Conservation (phyloP, 2,797 vertebrate species). For the Neosilurus mollespiculum region DNA sequence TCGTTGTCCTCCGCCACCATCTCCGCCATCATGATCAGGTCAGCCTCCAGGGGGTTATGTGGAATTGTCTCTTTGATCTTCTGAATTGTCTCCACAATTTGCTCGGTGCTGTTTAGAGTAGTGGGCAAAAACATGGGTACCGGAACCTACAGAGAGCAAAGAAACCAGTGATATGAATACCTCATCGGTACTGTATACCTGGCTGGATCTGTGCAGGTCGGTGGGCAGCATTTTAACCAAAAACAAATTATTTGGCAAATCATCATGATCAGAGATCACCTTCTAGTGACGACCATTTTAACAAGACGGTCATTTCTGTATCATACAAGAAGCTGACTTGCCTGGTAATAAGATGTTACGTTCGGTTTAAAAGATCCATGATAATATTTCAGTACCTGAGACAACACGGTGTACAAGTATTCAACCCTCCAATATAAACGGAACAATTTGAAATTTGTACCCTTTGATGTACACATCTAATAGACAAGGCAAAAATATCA, state of each 20-base stretch:
- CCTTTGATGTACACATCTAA: neutral
- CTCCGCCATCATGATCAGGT: constrained; percentile 96
- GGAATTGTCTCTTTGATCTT: constrained; percentile 90
- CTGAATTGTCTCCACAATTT: constrained; percentile 84
- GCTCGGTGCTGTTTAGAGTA: constrained; percentile 81
- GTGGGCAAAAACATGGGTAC: constrained; percentile 93
- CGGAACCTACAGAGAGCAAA: constrained; percentile 76
- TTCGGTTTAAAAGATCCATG: neutral
- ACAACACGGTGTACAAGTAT: neutral
- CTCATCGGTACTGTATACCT: neutral
- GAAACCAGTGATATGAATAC: neutral
- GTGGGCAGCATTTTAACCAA: neutral
- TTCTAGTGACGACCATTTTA: neutral
- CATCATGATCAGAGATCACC: neutral
- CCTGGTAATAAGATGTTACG: neutral
- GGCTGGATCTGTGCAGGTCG: neutral
- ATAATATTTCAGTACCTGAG: neutral
- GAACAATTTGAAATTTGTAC: neutral
- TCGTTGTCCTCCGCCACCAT: constrained; percentile 91
- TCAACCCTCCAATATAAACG: neutral
- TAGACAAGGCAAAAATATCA: neutral
- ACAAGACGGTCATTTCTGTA: neutral
- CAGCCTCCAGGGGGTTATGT: constrained; percentile 87
- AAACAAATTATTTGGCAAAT: neutral
- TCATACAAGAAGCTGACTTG: neutral